Conservation (phyloP, 2,888 invertebrate genomes). For the Bellardia pandia region DNA sequence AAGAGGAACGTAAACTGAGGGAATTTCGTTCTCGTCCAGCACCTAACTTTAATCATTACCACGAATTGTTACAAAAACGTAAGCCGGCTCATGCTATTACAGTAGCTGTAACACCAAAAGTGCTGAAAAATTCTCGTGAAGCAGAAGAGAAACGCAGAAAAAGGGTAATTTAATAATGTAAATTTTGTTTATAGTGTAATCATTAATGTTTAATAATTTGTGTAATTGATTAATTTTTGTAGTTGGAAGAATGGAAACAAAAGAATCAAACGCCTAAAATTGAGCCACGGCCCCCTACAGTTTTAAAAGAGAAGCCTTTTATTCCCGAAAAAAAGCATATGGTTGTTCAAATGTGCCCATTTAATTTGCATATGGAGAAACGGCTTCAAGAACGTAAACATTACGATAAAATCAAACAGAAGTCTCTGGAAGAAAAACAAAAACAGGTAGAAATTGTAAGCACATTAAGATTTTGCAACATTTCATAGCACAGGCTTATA, state of each 20-base stretch:
- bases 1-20: conserved; percentile 81
- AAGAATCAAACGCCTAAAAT: conserved; percentile 74
- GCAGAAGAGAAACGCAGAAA: conserved; percentile 75
- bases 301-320: conserved; percentile 78
- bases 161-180: conserved; percentile 73
- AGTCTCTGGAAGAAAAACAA: conserved; percentile 77
- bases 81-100: conserved; percentile 77
- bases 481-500: conserved; percentile 8
- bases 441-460: conserved; percentile 80
- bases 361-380: conserved; percentile 79
- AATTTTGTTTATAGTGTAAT: neutral
- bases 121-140: conserved; percentile 78
- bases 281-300: conserved; percentile 71
- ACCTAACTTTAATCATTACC: conserved; percentile 78
- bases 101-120: conserved; percentile 79
- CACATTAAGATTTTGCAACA: conserved; percentile 31
- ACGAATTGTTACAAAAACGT: conserved; percentile 73
- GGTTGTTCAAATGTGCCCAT: conserved; percentile 77
- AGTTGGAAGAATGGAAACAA: conserved; percentile 77
- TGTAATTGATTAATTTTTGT: conserved; percentile 35
- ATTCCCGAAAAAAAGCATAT: conserved; percentile 75
- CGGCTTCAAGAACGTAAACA: conserved; percentile 80
- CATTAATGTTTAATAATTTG: no score
- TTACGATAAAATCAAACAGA: conserved; percentile 78
- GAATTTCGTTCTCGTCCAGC: conserved; percentile 82